Evolutionary conservation across 2,797 vertebrate species (phyloP).

Genomic region (Myoxocephalus aenaeus): DNA sequence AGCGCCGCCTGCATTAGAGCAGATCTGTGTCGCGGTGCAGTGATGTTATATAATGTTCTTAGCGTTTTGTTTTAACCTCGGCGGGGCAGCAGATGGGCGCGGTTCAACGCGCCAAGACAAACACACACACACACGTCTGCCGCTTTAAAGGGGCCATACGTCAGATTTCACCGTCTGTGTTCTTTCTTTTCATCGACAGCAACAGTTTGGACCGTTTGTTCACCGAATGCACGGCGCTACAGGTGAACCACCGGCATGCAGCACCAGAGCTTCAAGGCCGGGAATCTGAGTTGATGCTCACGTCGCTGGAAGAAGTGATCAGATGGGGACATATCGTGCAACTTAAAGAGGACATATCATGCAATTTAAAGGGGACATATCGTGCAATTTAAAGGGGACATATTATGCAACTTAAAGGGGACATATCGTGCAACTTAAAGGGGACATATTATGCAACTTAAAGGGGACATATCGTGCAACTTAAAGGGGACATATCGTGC

Average conservation of each 20-base stretch:
- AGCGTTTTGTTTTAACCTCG: conserved; percentile 36
- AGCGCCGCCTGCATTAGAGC: conserved; percentile 35
- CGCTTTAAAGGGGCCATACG: conserved; percentile 20
- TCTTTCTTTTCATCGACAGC: background rate
- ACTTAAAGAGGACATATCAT: too few relatives aligned
- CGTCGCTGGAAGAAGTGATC: too few relatives aligned
- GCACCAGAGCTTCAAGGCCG: too few relatives aligned
- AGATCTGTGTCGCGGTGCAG: conserved; percentile 25
- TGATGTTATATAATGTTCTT: conserved; percentile 55
- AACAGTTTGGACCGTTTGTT: background rate
- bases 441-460: too few relatives aligned
- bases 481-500: too few relatives aligned
- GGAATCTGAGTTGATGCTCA: too few relatives aligned
- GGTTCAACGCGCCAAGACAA: conserved; percentile 20
- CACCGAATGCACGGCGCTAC: background rate
- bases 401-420: too few relatives aligned
- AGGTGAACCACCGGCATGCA: background rate
- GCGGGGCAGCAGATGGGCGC: conserved; percentile 44
- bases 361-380: too few relatives aligned
- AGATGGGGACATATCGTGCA: too few relatives aligned
- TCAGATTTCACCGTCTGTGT: background rate
- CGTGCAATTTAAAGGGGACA: too few relatives aligned
- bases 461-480: too few relatives aligned
- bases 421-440: too few relatives aligned
- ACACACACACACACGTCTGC: background rate